Conservation (phyloP, 2,797 vertebrate genomes). For the Kryptolebias ocellatus region DNA sequence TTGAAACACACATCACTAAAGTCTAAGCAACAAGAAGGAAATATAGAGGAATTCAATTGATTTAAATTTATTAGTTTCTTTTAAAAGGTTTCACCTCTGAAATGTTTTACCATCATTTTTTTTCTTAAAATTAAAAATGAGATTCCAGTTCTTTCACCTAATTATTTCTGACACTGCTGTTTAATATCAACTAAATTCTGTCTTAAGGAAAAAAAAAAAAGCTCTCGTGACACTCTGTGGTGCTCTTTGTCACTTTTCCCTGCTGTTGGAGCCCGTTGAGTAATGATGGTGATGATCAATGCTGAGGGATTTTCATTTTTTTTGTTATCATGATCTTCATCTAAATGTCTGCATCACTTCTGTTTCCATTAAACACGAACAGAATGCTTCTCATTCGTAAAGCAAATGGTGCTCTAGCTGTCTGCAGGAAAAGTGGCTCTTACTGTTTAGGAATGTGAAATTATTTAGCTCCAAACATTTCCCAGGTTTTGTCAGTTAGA, state of each 20-base stretch:
- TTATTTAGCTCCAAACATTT: not conserved
- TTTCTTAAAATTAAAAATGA: constrained; percentile 10
- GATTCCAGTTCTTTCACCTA: constrained; percentile 16
- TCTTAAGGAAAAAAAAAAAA: constrained; percentile 42
- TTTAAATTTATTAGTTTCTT: not conserved
- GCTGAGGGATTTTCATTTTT: constrained; percentile 53
- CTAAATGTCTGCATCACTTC: constrained; percentile 29
- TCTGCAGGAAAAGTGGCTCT: constrained; percentile 20
- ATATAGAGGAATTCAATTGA: not conserved
- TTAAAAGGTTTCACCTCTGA: constrained; percentile 1
- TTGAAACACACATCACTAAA: too few relatives aligned
- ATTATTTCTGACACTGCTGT: constrained; percentile 30
- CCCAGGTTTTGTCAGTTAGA: constrained; percentile 1
- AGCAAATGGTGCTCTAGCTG: not conserved
- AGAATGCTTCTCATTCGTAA: constrained; percentile 19
- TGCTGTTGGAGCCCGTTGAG: constrained; percentile 42
- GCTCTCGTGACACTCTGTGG: constrained; percentile 35
- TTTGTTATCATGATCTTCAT: constrained; percentile 22
- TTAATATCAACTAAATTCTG: constrained; percentile 48
- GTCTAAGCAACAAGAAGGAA: constrained; percentile 8
- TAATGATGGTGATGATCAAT: constrained; percentile 51
- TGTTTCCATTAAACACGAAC: constrained; percentile 35
- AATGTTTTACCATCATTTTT: not conserved
- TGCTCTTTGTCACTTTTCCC: constrained; percentile 47
- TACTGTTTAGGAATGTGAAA: constrained; percentile 6